These are phyloP conservation scores for Trematomus loennbergii DNA, from an alignment of 2,113 vertebrate species.

Conservation along the genomic window DNA sequence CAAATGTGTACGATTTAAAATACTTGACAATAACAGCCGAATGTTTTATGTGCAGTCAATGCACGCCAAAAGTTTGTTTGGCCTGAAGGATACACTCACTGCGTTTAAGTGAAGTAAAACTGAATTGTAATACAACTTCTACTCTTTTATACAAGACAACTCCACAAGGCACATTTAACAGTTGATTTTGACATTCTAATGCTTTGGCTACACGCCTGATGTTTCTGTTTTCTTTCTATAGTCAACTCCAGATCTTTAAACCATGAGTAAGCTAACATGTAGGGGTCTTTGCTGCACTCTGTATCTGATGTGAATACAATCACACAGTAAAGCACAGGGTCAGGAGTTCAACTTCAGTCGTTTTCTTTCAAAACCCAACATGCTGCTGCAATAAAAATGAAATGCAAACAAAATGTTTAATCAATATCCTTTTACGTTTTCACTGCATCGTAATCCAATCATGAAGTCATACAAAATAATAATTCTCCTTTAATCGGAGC, in stretches of 20 bases:
- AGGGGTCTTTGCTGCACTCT: not conserved
- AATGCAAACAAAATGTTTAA: not conserved
- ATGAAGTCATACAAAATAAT: slow-evolving; percentile 39
- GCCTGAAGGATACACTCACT: not conserved
- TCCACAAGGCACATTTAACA: too few species aligned
- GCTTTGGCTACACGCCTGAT: not conserved
- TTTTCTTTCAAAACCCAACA: slow-evolving; percentile 14
- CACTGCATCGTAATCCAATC: slow-evolving; percentile 18
- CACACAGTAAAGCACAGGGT: not conserved
- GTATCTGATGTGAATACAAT: not conserved
- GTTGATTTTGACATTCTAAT: not conserved
- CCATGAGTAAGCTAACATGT: not conserved
- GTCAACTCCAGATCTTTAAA: not conserved
- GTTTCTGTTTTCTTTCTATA: not conserved
- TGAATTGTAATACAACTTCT: not conserved
- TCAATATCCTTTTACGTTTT: not conserved
- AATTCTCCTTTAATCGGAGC: slow-evolving; percentile 43
- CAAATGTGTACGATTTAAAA: too few species aligned
- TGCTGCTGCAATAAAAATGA: not conserved
- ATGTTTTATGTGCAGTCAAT: not conserved
- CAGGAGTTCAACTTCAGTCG: not conserved
- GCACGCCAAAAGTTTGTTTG: not conserved
- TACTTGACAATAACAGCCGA: too few species aligned
- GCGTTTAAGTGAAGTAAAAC: too few species aligned
- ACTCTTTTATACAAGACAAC: not conserved